Percentiles rank a stretch among this genome's conserved stretches.
These are phyloP conservation scores for Drosophila erecta DNA, from an alignment of 1,140 invertebrate genomes.

Conservation along the genomic window DNA sequence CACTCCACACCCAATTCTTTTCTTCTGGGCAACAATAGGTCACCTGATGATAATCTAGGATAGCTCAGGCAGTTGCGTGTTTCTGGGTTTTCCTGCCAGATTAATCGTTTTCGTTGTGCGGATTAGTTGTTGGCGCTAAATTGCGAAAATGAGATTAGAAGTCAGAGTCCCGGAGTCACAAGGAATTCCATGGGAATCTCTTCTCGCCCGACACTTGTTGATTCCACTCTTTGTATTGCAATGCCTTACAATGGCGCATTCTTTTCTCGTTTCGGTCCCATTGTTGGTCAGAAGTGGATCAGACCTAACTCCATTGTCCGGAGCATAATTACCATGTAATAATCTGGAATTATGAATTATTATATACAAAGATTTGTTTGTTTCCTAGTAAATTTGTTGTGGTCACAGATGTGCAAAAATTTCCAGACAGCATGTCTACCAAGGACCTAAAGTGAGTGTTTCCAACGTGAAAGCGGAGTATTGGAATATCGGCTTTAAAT, in stretches of 20 bases:
- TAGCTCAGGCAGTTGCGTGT: conserved; percentile 32
- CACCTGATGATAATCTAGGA: conserved; percentile 71
- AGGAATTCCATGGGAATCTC: conserved; percentile 58
- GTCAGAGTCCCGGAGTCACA: conserved; percentile 7
- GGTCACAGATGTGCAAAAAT: conserved; percentile 48
- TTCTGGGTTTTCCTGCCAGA: conserved; percentile 43
- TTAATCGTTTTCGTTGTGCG: conserved; percentile 80
- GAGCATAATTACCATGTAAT: conserved; percentile 73
- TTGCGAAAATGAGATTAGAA: conserved; percentile 78
- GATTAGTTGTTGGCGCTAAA: conserved; percentile 79
- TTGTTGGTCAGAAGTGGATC: conserved; percentile 32
- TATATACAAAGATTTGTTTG: conserved; percentile 48
- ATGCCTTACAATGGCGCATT: conserved; percentile 31
- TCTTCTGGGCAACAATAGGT: conserved; percentile 50
- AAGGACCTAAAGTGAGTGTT: conserved; percentile 1
- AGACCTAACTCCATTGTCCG: neutral
- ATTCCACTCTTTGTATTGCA: conserved; percentile 22
- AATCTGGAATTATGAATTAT: conserved; percentile 62
- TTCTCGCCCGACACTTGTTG: conserved; percentile 38
- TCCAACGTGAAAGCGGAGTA: no score
- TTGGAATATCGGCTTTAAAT: neutral
- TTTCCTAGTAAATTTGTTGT: conserved; percentile 62
- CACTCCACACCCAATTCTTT: neutral
- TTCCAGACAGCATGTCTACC: conserved; percentile 58
- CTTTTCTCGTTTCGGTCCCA: conserved; percentile 9